phyloP scores from a whole-genome alignment of 2,888 invertebrate species.

The Chrysotoxum bicinctum region DNA sequence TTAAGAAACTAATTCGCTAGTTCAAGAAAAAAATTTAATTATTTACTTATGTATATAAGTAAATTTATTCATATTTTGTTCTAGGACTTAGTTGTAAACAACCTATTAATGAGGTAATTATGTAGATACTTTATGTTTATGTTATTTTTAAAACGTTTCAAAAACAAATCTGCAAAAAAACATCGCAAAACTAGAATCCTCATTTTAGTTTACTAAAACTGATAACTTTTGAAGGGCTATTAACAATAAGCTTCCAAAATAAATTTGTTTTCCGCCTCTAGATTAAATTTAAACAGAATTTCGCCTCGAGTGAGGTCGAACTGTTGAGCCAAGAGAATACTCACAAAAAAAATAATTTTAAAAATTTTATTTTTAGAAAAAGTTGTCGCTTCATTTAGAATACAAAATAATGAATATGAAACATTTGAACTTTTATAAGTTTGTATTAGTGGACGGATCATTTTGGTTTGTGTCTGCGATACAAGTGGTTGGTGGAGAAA shows the following conservation, averaged over 20 bases:
- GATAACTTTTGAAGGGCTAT: conserved; percentile 34
- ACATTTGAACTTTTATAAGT: conserved; percentile 32
- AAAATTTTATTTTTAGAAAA: conserved; percentile 56
- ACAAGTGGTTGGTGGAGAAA: conserved; percentile 24
- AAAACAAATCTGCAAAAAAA: background rate
- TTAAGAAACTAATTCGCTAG: background rate
- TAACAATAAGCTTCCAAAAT: conserved; percentile 11
- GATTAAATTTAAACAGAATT: conserved; percentile 26
- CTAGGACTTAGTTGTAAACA: background rate
- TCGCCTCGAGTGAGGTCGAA: conserved; percentile 68
- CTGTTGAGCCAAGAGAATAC: conserved; percentile 46
- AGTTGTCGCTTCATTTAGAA: conserved; percentile 55
- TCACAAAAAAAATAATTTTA: conserved; percentile 17
- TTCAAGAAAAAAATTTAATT: background rate
- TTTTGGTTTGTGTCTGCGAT: conserved; percentile 45
- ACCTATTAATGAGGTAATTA: background rate
- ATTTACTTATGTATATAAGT: background rate
- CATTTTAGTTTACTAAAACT: background rate
- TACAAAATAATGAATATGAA: conserved; percentile 26
- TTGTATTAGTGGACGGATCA: conserved; percentile 6
- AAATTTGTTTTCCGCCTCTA: background rate
- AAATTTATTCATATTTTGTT: background rate
- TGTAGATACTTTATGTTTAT: background rate
- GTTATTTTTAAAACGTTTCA: background rate
- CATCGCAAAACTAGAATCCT: background rate